These are phyloP conservation scores for Rhinatrema bivittatum DNA, from an alignment of 2,797 vertebrate species.

Conservation along the genomic window DNA sequence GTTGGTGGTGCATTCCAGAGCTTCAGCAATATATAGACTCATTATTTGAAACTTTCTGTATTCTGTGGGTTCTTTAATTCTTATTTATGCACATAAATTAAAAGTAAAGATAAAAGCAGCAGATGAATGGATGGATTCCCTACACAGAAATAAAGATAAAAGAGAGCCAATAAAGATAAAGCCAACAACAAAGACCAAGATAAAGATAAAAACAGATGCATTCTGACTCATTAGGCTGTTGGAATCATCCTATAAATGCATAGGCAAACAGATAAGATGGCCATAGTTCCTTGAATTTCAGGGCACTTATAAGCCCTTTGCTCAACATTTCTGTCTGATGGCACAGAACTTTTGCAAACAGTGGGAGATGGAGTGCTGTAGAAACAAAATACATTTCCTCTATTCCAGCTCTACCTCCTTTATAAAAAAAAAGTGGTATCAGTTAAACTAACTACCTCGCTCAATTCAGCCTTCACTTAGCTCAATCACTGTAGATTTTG, in stretches of 20 bases:
- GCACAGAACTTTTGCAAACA: too few relatives aligned
- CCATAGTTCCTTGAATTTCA: not conserved
- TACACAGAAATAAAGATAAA: not conserved
- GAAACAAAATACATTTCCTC: too few relatives aligned
- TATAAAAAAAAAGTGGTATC: too few relatives aligned
- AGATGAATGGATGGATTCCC: not conserved
- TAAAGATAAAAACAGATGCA: conserved; percentile 5
- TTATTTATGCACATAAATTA: not conserved
- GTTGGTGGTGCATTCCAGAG: not conserved
- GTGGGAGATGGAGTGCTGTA: too few relatives aligned
- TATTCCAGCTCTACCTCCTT: too few relatives aligned
- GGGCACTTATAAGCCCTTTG: not conserved
- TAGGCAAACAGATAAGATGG: not conserved
- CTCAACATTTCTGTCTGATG: not conserved
- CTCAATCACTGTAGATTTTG: too few relatives aligned
- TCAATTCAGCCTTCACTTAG: too few relatives aligned
- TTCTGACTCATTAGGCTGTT: not conserved
- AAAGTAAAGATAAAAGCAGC: not conserved
- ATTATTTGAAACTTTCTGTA: not conserved
- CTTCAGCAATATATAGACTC: not conserved
- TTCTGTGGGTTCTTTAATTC: not conserved
- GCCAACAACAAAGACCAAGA: conserved; percentile 2
- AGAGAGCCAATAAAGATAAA: conserved; percentile 7
- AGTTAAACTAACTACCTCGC: too few relatives aligned
- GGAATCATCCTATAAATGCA: not conserved